Conservation (phyloP, 2,888 invertebrate species). For the Callyntrura sp. region DNA sequence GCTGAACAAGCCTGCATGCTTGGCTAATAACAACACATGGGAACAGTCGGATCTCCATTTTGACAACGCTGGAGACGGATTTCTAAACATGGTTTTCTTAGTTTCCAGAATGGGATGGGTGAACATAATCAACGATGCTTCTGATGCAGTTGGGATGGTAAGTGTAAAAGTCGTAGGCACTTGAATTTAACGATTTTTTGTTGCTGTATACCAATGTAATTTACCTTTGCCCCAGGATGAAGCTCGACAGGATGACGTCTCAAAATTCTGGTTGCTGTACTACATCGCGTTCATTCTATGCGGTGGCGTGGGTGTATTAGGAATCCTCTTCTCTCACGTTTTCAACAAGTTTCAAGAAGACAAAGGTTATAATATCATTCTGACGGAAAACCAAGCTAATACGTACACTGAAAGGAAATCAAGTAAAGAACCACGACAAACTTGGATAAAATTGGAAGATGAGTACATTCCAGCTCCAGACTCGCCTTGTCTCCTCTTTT, state of each 20-base stretch:
- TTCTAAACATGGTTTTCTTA: slow-evolving; percentile 67
- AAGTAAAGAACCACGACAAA: slow-evolving; percentile 9
- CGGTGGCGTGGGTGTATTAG: slow-evolving; percentile 63
- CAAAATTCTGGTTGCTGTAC: slow-evolving; percentile 65
- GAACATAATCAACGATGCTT: slow-evolving; percentile 61
- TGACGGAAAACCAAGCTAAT: slow-evolving; percentile 55
- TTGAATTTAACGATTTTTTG: neutral
- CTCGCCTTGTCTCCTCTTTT: neutral
- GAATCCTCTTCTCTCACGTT: slow-evolving; percentile 60
- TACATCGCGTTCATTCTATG: slow-evolving; percentile 54
- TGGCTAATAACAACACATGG: slow-evolving; percentile 62
- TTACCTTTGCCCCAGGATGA: slow-evolving; percentile 3
- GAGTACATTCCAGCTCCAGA: slow-evolving; percentile 66
- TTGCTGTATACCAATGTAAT: neutral
- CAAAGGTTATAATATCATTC: slow-evolving; percentile 55
- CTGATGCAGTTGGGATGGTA: slow-evolving; percentile 62
- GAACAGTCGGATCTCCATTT: slow-evolving; percentile 50
- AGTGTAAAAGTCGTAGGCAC: neutral
- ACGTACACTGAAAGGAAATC: slow-evolving; percentile 29
- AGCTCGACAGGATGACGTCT: slow-evolving; percentile 27
- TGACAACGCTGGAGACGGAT: slow-evolving; percentile 62
- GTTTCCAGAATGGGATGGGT: slow-evolving; percentile 75
- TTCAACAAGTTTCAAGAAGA: slow-evolving; percentile 65
- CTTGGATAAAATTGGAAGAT: slow-evolving; percentile 54
- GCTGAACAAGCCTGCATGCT: slow-evolving; percentile 1